A percentile compares a stretch with the other conserved stretches of the same genome.
phyloP scores from a whole-genome alignment of 2,888 invertebrate genomes.

The Halictus ligatus region DNA sequence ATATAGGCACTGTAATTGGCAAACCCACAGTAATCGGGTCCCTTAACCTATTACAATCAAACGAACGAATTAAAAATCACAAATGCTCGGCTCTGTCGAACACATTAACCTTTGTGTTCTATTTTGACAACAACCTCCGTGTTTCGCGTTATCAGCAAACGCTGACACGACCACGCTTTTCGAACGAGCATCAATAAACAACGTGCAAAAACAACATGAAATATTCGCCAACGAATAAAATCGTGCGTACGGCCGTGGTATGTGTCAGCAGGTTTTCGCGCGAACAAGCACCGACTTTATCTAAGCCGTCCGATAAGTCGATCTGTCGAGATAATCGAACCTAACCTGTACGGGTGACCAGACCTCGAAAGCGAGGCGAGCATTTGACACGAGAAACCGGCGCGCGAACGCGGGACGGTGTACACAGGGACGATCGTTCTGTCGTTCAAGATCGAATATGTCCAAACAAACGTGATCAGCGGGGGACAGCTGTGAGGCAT shows the following conservation, averaged over 20 bases:
- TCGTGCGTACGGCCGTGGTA: background rate
- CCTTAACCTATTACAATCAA: background rate
- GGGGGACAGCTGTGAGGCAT: background rate
- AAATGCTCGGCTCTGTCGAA: background rate
- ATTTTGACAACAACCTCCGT: background rate
- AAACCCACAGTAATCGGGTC: too few species aligned
- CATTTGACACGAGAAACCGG: conserved; percentile 44
- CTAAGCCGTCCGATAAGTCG: conserved; percentile 26
- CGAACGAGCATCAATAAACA: background rate
- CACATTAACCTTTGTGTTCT: background rate
- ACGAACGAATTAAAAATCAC: background rate
- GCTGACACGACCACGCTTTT: background rate
- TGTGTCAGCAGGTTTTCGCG: conserved; percentile 13
- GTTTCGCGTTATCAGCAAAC: background rate
- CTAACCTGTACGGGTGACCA: conserved; percentile 32
- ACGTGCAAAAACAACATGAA: background rate
- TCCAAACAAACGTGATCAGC: background rate
- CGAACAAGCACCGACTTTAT: conserved; percentile 33
- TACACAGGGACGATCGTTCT: background rate
- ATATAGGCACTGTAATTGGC: too few species aligned
- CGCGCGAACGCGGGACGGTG: background rate
- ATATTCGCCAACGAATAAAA: background rate
- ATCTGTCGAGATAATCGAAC: conserved; percentile 28
- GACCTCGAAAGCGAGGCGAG: conserved; percentile 4
- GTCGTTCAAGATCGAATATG: background rate